Conservation (phyloP, 2,797 vertebrate species). For the Onychomys torridus region DNA sequence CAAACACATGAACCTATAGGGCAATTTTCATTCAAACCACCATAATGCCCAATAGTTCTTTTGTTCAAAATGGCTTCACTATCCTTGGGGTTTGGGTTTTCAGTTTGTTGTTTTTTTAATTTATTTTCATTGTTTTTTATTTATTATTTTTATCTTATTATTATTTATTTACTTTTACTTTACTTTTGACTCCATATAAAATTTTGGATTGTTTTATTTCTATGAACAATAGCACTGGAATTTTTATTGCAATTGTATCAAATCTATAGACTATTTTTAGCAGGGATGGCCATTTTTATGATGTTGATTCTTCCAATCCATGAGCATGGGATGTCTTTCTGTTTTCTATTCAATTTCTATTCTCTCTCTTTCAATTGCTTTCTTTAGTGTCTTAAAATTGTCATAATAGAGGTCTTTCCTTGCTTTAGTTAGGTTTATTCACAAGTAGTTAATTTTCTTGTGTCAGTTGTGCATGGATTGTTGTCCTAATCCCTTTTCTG, state of each 20-base stretch:
- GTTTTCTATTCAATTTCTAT: neutral
- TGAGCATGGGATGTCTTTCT: neutral
- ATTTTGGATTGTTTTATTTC: neutral
- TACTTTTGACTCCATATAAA: neutral
- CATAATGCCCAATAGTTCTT: neutral
- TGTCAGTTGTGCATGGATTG: neutral
- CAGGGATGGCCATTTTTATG: neutral
- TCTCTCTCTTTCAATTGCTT: neutral
- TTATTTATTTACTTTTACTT: neutral
- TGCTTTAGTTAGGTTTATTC: neutral
- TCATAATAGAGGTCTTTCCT: neutral
- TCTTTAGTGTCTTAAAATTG: neutral
- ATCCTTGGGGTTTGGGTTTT: neutral
- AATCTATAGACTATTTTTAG: neutral
- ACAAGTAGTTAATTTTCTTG: neutral
- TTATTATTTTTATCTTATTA: neutral
- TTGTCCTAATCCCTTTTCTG: neutral
- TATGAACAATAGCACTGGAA: neutral
- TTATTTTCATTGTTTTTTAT: neutral
- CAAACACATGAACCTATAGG: too few relatives aligned
- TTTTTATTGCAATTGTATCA: neutral
- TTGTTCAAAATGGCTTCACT: neutral
- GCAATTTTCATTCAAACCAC: neutral
- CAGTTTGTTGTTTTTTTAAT: neutral
- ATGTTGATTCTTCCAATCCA: neutral